Evolutionary conservation across 1,140 invertebrate species (phyloP).

Genomic region (Nebria ingens): DNA sequence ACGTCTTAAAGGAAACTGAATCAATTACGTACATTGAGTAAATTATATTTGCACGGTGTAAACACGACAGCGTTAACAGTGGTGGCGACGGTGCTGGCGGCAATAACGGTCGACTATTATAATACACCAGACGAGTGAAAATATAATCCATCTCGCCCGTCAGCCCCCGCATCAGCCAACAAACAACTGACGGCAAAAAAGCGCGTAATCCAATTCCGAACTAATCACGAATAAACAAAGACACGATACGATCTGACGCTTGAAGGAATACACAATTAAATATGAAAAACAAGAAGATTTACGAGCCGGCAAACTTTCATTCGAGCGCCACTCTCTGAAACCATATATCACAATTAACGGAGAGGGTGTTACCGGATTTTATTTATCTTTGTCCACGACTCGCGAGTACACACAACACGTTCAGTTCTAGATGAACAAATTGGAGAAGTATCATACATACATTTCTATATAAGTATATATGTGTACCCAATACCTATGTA

Average conservation of each 20-base stretch:
- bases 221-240: background rate
- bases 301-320: background rate
- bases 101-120: background rate
- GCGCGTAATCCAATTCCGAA: background rate
- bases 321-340: background rate
- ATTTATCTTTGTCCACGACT: background rate
- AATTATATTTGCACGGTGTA: background rate
- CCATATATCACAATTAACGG: background rate
- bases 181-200: background rate
- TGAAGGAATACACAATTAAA: background rate
- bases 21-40: background rate
- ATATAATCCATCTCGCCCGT: background rate
- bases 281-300: slow-evolving; percentile 5
- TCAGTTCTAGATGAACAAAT: too few species aligned
- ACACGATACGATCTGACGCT: background rate
- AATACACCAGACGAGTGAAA: background rate
- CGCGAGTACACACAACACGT: background rate
- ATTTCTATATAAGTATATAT: too few species aligned
- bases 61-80: background rate
- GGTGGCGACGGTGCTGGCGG: background rate
- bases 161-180: background rate
- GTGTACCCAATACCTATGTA: too few species aligned
- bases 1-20: background rate
- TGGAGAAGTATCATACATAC: too few species aligned
- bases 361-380: background rate